Evolutionary conservation across 2,888 invertebrate species (phyloP).

Genomic region (Lochmaea crataegi): DNA sequence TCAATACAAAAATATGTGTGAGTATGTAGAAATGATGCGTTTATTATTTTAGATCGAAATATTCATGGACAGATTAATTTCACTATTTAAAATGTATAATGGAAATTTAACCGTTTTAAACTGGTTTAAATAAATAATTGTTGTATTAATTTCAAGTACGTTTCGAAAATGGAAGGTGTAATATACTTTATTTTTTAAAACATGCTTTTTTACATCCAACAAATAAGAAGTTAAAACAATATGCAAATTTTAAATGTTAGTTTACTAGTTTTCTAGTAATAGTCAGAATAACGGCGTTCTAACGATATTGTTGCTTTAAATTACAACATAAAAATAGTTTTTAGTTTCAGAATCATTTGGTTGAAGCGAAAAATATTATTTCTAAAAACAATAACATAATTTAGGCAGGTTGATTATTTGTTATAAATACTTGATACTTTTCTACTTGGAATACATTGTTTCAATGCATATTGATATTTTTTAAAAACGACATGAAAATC

Average conservation of each 20-base stretch:
- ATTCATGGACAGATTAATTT: background rate
- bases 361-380: too few relatives aligned
- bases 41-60: background rate
- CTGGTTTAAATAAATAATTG: background rate
- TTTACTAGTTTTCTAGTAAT: background rate
- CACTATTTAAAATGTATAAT: background rate
- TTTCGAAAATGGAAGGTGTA: background rate
- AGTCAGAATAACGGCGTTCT: background rate
- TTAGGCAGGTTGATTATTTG: too few relatives aligned
- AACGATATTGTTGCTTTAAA: background rate
- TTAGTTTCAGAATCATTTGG: too few relatives aligned
- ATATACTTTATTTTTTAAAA: background rate
- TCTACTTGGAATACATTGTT: too few relatives aligned
- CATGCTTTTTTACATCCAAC: background rate
- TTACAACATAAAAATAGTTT: too few relatives aligned
- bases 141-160: background rate
- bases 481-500: too few relatives aligned
- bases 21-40: background rate
- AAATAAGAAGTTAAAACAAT: background rate
- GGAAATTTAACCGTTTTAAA: background rate
- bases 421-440: too few relatives aligned
- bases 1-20: background rate
- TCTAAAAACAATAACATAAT: too few relatives aligned
- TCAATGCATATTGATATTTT: too few relatives aligned
- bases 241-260: background rate